Conservation (phyloP, 1,140 invertebrate species). For the Teleopsis dalmanni region DNA sequence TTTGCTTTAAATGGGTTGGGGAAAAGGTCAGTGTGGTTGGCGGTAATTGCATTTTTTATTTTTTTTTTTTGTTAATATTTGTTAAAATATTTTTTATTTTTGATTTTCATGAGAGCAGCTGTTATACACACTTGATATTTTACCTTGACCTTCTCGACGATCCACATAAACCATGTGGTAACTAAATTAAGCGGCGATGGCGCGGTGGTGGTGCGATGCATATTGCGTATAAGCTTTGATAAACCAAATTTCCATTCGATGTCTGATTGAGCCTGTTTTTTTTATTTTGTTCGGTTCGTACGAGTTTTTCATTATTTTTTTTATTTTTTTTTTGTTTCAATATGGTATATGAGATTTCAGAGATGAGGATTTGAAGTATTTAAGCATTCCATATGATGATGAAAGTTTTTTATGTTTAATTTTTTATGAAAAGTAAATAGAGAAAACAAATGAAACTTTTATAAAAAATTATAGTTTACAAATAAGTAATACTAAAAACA, state of each 20-base stretch:
- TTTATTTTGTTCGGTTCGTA: background rate
- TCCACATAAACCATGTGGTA: conserved; percentile 83
- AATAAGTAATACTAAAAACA: no score
- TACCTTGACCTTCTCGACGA: conserved; percentile 72
- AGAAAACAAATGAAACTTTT: no score
- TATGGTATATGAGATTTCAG: background rate
- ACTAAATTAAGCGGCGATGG: conserved; percentile 95
- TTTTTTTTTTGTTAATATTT: conserved; percentile 6
- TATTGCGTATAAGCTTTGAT: conserved; percentile 96
- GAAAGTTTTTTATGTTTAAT: background rate
- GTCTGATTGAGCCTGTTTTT: conserved; percentile 88
- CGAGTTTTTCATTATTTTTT: background rate
- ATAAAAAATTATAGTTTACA: no score
- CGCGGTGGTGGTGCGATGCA: conserved; percentile 96
- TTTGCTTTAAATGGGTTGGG: conserved; percentile 44
- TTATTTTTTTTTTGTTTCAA: background rate
- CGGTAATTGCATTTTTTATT: background rate
- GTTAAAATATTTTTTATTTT: background rate
- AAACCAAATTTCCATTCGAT: conserved; percentile 99
- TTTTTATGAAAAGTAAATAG: no score
- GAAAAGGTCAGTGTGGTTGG: conserved; percentile 33
- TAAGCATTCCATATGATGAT: background rate
- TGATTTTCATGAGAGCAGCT: conserved; percentile 9
- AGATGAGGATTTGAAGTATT: conserved; percentile 1
- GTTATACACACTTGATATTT: conserved; percentile 20